Evolutionary conservation across 1,140 invertebrate species (phyloP), one percentile per base, ranked within the genome.

Genomic region (Drosophila kepulauana): DNA sequence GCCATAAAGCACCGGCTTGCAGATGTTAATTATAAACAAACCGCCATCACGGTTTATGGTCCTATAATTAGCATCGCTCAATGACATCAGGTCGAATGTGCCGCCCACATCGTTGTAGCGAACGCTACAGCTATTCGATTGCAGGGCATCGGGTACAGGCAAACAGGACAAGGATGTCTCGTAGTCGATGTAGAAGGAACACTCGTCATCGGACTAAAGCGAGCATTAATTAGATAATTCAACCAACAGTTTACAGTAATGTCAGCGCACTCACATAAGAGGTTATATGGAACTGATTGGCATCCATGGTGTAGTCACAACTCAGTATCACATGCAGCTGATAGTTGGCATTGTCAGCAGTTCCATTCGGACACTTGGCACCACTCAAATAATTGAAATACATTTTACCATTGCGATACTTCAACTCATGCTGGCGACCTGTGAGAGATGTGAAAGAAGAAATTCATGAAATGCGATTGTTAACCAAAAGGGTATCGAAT

Each of bases 1-100:
- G 0, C 78, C 82, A 66, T 93, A 93, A 1, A 91, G 73, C 11
- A 92, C 91, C 0, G 92, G 91, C 43, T 92, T 91, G 28, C 92
- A 92, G 5, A 92, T 65, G 66, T 92, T 92, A 35, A 92, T 91
- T 10, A 92, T 30, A 69, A 92, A 92, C 11, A 71, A 33, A 11
- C 45, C 51, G 0, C 78, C 81, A 33, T 84, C 72, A 0, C 89
- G 79, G 70, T 91, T 77, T 11, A 68, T 77, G 0, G 90, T 79
- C 46, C 79, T 70, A 43, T 92, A 82, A 58, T 92, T 92, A n/a
- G 8, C 71, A 45, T 92, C 84, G 63, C 92, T 92, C 1, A 93
- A 65, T 0, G 91, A 64, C 72, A 92, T 74, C 33, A 93, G 59
- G 71, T 92, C 81, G 8, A 87, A 92, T 11, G 63, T 84, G 35